These are phyloP conservation scores for Phalacrocorax carbo DNA, from an alignment of 2,113 vertebrate genomes.

Conservation along the genomic window DNA sequence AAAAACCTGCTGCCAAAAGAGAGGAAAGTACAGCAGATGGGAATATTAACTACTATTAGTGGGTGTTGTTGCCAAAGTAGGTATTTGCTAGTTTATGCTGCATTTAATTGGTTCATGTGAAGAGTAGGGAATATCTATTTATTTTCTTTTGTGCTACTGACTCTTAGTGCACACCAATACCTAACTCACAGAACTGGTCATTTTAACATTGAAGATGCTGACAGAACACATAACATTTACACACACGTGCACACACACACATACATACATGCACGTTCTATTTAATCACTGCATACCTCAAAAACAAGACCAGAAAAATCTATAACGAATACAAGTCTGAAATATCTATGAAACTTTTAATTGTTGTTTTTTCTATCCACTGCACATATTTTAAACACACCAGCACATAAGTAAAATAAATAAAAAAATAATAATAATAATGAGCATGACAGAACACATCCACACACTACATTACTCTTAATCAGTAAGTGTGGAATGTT, in stretches of 20 bases:
- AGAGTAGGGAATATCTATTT: neutral
- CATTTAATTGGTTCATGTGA: neutral
- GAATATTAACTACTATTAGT: neutral
- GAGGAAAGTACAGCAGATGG: neutral
- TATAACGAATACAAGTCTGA: neutral
- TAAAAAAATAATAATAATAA: neutral
- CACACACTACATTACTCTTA: neutral
- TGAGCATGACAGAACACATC: neutral
- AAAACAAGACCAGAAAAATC: neutral
- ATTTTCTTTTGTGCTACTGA: neutral
- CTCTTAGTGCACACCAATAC: neutral
- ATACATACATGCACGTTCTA: accelerated
- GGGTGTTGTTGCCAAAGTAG: neutral
- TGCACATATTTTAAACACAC: neutral
- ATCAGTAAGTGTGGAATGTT: neutral
- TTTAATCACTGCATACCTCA: neutral
- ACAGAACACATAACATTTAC: neutral
- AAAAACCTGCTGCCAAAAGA: neutral
- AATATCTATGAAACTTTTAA: neutral
- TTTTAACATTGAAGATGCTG: neutral
- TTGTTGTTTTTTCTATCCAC: neutral
- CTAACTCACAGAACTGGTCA: neutral
- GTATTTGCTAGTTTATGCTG: neutral
- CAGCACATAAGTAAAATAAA: neutral
- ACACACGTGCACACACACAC: neutral